These are phyloP conservation scores for Rhea pennata DNA, from an alignment of 2,113 vertebrate species.

Conservation along the genomic window DNA sequence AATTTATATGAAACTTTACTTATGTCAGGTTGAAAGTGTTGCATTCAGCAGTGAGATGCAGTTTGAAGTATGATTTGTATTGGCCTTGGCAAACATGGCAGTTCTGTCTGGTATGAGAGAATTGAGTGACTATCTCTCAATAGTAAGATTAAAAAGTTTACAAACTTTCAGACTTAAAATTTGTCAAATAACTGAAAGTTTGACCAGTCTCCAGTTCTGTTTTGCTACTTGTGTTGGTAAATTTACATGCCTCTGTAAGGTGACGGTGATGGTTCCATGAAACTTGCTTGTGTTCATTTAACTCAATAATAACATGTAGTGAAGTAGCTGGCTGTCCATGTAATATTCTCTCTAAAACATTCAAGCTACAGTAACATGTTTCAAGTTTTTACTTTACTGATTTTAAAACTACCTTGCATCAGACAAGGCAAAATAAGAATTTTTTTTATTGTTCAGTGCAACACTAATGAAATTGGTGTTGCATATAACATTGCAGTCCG, in stretches of 20 bases:
- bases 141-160: background rate
- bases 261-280: background rate
- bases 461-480: background rate
- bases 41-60: background rate
- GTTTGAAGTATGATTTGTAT: background rate
- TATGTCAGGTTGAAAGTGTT: background rate
- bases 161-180: background rate
- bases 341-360: constrained; percentile 50
- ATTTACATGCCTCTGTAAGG: background rate
- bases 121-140: background rate
- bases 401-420: background rate
- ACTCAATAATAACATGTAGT: background rate
- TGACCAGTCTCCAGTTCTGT: background rate
- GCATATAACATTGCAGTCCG: background rate
- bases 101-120: background rate
- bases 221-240: background rate
- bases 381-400: background rate
- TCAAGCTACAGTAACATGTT: background rate
- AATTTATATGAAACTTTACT: background rate
- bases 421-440: background rate
- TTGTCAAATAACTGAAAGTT: background rate
- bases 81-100: background rate
- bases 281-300: constrained; percentile 23
- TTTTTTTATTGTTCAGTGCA: background rate
- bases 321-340: background rate